Evolutionary conservation across 2,888 invertebrate species (phyloP).

Genomic region (Ophion costatus): DNA sequence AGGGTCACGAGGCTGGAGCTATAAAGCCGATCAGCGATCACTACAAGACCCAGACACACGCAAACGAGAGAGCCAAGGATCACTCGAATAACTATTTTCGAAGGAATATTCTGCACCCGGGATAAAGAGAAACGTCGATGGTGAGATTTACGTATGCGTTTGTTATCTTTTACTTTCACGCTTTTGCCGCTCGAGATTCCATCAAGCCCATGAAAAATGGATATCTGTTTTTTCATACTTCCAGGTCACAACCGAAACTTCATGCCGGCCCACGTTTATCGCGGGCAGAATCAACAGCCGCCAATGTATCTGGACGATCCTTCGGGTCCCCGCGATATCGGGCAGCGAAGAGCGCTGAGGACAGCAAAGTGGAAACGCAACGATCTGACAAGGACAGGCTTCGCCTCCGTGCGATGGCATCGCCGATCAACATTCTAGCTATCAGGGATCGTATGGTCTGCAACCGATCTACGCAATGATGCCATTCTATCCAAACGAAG

Average conservation of each 20-base stretch:
- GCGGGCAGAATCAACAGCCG: slow-evolving; percentile 51
- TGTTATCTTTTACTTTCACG: background rate
- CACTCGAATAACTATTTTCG: background rate
- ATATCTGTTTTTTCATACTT: background rate
- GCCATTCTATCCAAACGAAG: slow-evolving; percentile 69
- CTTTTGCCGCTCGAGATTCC: background rate
- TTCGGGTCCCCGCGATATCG: slow-evolving; percentile 33
- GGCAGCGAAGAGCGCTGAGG: slow-evolving; percentile 39
- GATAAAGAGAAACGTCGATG: slow-evolving; percentile 54
- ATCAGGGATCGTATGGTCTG: slow-evolving; percentile 70
- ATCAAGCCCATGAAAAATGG: too few relatives aligned
- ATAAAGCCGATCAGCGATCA: background rate
- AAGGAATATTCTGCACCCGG: slow-evolving; percentile 10
- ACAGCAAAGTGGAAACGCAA: slow-evolving; percentile 47
- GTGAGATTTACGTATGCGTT: background rate
- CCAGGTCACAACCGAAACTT: slow-evolving; percentile 69
- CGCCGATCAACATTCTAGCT: slow-evolving; percentile 58
- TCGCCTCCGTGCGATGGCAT: slow-evolving; percentile 32
- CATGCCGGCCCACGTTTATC: slow-evolving; percentile 22
- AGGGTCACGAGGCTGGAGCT: slow-evolving; percentile 23
- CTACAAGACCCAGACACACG: slow-evolving; percentile 16
- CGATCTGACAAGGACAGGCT: slow-evolving; percentile 49
- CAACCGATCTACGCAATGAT: slow-evolving; percentile 71
- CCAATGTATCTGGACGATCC: slow-evolving; percentile 40
- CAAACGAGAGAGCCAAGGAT: slow-evolving; percentile 27